These are phyloP conservation scores for Dinomys branickii DNA, from an alignment of 2,113 vertebrate genomes.

Conservation along the genomic window DNA sequence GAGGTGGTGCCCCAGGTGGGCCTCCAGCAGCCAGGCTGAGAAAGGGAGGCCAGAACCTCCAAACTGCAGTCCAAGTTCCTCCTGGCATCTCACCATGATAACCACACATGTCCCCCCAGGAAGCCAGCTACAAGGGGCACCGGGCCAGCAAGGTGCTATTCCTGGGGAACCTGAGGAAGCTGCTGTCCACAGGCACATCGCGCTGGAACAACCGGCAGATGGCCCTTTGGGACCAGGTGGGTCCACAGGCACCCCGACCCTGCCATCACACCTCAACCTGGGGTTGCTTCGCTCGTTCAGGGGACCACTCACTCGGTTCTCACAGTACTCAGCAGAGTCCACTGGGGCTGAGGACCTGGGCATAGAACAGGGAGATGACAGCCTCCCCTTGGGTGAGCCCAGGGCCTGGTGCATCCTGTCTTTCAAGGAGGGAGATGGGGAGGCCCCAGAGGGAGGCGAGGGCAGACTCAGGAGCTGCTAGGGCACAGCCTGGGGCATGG, in stretches of 20 bases:
- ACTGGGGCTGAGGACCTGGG: background rate
- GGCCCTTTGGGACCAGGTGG: conserved; percentile 94
- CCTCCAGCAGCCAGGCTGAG: background rate
- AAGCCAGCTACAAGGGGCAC: conserved; percentile 90
- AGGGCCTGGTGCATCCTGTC: background rate
- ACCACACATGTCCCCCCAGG: conserved; percentile 84
- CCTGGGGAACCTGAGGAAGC: conserved; percentile 92
- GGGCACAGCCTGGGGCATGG: background rate
- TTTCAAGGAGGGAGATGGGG: background rate
- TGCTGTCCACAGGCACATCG: conserved; percentile 92
- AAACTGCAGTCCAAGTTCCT: background rate
- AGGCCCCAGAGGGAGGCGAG: background rate
- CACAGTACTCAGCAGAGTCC: background rate
- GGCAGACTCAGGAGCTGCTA: background rate
- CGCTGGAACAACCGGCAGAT: conserved; percentile 94
- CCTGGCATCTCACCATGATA: background rate
- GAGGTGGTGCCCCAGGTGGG: background rate
- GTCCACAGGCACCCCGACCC: background rate
- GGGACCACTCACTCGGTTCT: background rate
- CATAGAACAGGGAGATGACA: background rate
- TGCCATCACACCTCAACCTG: background rate
- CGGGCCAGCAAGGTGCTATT: conserved; percentile 92
- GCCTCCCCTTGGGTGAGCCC: background rate
- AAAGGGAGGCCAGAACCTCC: background rate
- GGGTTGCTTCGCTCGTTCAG: background rate